Evolutionary conservation across 2,888 invertebrate species (phyloP), one percentile per base, ranked within the genome.

Genomic region (Sesia apiformis): DNA sequence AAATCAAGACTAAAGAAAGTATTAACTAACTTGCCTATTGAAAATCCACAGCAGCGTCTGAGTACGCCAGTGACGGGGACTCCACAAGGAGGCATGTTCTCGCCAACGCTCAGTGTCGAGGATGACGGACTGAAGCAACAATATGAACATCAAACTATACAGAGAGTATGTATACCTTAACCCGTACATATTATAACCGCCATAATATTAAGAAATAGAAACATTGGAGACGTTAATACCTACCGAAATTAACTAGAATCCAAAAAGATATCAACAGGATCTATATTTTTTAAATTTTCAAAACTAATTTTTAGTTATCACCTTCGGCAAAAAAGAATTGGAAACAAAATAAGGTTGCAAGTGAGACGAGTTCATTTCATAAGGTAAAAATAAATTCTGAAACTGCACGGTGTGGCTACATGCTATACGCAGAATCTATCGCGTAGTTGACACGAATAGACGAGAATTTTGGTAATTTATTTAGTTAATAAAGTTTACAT

Each of bases 341-440:
- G 86, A 84, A 87, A 75, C 81, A 84, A 82, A 88, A 87, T 87
- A 87, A 84, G 75, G 78, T 89, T 72, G 89, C 85, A 77, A 86
- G 87, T 78, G 84, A 87, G 72, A 81, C 87, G 74, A 85, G 85
- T 80, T 79, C 86, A 66, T 73, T 84, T 74, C 84, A 83, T 76
- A 81, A 88, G 89, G 89, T 89, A 89, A 87, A 23, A 23, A 23
- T 23, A 23, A 23, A 23, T 23, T 23, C 23, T 2, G 23, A 23
- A 23, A 23, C 23, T 23, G 23, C 23, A 23, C 23, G 23, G 23
- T 23, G 23, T 23, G 23, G 23, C 23, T 23, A 23, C 23, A 23
- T 1, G 23, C 23, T 23, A 23, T 23, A 23, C 23, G 2, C 23
- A 23, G 23, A 23, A 23, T 23, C 23, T 23, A 23, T 23, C 23